Conservation (phyloP, 2,797 vertebrate species). For the Morus bassanus region DNA sequence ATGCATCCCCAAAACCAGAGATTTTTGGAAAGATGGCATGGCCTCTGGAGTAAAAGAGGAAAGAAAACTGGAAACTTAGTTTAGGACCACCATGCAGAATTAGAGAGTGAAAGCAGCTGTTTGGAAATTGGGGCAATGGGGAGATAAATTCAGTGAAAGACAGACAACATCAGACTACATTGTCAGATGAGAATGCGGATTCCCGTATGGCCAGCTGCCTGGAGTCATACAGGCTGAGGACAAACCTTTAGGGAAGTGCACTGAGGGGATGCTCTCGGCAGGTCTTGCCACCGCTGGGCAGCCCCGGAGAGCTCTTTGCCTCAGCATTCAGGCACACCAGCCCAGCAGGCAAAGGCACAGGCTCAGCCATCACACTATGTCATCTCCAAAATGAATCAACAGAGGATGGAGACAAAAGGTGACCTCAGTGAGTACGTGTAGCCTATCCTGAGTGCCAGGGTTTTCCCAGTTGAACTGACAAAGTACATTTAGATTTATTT, state of each 20-base stretch:
- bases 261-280: not conserved
- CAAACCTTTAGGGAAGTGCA: not conserved
- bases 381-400: not conserved
- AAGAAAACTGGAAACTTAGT: not conserved
- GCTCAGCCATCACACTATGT: accelerated
- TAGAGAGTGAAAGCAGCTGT: not conserved
- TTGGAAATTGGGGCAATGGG: not conserved
- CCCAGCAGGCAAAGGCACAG: accelerated
- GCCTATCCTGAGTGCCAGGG: not conserved
- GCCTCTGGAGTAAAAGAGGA: not conserved
- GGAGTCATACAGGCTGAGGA: not conserved
- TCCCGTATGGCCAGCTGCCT: accelerated
- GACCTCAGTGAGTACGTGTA: not conserved
- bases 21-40: not conserved
- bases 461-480: not conserved
- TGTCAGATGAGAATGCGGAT: not conserved
- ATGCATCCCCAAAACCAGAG: not conserved
- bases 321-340: accelerated
- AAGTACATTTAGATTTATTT: not conserved
- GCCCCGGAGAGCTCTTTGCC: not conserved
- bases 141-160: not conserved
- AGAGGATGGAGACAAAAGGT: not conserved
- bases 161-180: accelerated
- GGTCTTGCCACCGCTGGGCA: not conserved
- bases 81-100: not conserved